Evolutionary conservation across 1,140 invertebrate genomes (phyloP), one percentile per base, ranked within the genome.

Genomic region (Drosophila nigromelanica): DNA sequence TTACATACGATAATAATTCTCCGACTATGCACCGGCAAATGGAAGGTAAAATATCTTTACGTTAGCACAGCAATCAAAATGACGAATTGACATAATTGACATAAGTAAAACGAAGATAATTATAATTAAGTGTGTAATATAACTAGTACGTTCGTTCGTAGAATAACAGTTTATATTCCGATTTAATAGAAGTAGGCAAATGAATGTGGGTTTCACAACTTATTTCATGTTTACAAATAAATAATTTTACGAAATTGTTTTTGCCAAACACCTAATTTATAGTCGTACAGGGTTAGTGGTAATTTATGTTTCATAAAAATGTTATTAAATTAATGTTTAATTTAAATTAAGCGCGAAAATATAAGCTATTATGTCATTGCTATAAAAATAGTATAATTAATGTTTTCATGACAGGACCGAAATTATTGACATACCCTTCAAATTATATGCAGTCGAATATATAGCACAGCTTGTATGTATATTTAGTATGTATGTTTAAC

Each of bases 31-130:
- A 47, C 18, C 7, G 54, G 54, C 43, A 63, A 30, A 47, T 42
- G 55, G 30, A 52, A 33, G 47, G 35, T 45, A 4, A 39, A 24
- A 15, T 27, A 14, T n/a, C 18, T 43, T 40, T 7, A 52, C 15
- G 59, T 27, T 69, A 35, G 60, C 52, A 67, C 54, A 59, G 69
- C 54, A 72, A 72, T 72, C 69, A 72, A 72, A 72, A 72, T 54
- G 47, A 52, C 33, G 39, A 50, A 59, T 39, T 39, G 35, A 56
- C 35, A 33, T 1, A 2, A 33, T 33, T 27, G 45, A 59, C 60
- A 61, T 61, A 45, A 35, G 30, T 15, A 35, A 35, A 58, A 37
- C 33, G n/a, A n/a, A 21, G 37, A 33, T 30, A 14, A 12, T 30
- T 39, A 54, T 30, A 30, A 45, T 43, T 61, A 69, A 69, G 47